A percentile compares a stretch with the other conserved stretches of the same genome.
Evolutionary conservation across 2,113 vertebrate species (phyloP).

Genomic region (Piliocolobus tephrosceles): DNA sequence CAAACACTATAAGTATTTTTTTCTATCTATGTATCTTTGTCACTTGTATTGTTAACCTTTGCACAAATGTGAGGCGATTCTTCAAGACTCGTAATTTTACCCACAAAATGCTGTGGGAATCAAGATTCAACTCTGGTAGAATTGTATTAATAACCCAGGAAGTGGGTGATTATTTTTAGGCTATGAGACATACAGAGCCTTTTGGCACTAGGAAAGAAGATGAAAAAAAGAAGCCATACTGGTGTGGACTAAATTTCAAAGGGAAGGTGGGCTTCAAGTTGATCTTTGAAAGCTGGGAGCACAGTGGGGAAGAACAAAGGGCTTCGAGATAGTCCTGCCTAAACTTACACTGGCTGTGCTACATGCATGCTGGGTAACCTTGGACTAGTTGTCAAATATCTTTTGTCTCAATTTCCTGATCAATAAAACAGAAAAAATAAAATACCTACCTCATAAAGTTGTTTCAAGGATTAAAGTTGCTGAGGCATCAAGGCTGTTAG

Average conservation of each 20-base stretch:
- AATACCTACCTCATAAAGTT: neutral
- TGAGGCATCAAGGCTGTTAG: neutral
- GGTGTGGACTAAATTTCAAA: neutral
- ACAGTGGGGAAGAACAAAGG: neutral
- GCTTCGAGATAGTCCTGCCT: neutral
- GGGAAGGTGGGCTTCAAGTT: neutral
- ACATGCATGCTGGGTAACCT: accelerated
- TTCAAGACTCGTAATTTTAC: neutral
- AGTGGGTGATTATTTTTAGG: neutral
- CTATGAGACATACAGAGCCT: neutral
- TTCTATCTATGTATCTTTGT: neutral
- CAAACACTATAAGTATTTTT: neutral
- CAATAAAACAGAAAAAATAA: neutral
- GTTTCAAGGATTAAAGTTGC: neutral
- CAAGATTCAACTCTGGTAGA: neutral
- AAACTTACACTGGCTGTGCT: neutral
- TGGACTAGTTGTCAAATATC: neutral
- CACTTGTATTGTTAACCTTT: neutral
- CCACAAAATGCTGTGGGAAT: neutral
- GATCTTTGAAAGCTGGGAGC: neutral
- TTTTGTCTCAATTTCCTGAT: slow-evolving; percentile 13
- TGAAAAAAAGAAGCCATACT: neutral
- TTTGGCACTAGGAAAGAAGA: neutral
- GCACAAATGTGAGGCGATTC: neutral
- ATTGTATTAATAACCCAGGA: neutral